These are phyloP conservation scores for Grantiella picta DNA, from an alignment of 2,113 vertebrate species.

Conservation along the genomic window DNA sequence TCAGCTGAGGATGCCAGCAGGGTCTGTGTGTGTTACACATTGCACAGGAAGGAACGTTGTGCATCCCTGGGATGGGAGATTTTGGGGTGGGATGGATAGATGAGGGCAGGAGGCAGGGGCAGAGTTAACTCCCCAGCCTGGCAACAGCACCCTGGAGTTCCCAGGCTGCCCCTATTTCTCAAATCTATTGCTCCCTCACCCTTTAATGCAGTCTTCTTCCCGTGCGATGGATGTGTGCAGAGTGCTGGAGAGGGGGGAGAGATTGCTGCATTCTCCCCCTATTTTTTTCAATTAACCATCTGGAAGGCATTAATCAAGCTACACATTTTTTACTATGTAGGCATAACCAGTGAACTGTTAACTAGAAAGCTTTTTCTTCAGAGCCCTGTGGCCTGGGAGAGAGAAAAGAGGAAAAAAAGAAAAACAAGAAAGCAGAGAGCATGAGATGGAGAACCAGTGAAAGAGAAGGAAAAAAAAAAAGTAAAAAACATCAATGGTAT, in stretches of 20 bases:
- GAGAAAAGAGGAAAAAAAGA: background rate
- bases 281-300: conserved; percentile 49
- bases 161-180: background rate
- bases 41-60: accelerated
- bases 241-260: background rate
- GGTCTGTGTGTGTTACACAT: accelerated
- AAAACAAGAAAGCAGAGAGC: background rate
- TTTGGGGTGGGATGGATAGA: background rate
- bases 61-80: background rate
- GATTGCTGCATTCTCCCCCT: background rate
- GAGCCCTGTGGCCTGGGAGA: conserved; percentile 15
- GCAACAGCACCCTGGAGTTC: background rate
- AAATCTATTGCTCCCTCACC: background rate
- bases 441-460: background rate
- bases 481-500: background rate
- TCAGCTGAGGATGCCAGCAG: background rate
- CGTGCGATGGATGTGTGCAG: background rate
- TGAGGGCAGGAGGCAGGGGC: background rate
- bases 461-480: background rate
- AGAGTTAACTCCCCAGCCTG: background rate
- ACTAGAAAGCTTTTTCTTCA: conserved; percentile 41
- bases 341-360: conserved; percentile 56
- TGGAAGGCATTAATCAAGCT: conserved; percentile 53
- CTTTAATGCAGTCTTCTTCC: conserved; percentile 23
- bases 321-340: conserved; percentile 50